These are phyloP conservation scores for Zapornia atra DNA, from an alignment of 2,113 vertebrate species.

Conservation along the genomic window DNA sequence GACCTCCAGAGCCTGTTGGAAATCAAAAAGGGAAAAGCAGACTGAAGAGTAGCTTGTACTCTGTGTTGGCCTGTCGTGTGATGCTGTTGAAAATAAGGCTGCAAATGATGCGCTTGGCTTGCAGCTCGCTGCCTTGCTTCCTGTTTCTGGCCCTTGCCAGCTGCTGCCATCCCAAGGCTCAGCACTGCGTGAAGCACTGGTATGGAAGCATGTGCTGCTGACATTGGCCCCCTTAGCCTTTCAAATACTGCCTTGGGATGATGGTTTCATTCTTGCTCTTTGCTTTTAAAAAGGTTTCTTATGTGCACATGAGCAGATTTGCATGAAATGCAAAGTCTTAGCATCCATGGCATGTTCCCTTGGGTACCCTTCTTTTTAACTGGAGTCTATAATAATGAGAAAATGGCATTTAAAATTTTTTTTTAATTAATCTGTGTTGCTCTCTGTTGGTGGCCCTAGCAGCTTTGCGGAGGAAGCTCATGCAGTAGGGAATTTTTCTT, in stretches of 20 bases:
- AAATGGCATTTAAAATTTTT: neutral
- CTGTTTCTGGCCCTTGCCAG: neutral
- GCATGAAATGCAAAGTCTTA: neutral
- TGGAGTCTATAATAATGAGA: neutral
- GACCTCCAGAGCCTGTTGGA: neutral
- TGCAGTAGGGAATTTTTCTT: neutral
- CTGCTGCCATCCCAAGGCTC: neutral
- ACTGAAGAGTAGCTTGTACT: neutral
- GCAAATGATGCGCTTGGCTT: fast-evolving
- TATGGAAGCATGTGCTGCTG: neutral
- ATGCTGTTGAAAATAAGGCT: neutral
- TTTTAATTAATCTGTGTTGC: conserved; percentile 1
- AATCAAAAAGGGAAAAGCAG: neutral
- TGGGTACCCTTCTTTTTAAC: neutral
- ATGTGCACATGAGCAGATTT: neutral
- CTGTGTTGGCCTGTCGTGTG: neutral
- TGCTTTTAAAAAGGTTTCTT: conserved; percentile 30
- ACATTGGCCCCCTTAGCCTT: neutral
- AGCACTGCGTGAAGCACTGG: neutral
- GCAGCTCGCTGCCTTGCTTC: neutral
- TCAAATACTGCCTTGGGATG: neutral
- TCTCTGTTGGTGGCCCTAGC: neutral
- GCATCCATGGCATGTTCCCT: neutral
- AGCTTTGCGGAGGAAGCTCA: neutral
- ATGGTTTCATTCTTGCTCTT: neutral